Conservation (phyloP, 92 coral and sea anemone species). For the Muricea muricata region DNA sequence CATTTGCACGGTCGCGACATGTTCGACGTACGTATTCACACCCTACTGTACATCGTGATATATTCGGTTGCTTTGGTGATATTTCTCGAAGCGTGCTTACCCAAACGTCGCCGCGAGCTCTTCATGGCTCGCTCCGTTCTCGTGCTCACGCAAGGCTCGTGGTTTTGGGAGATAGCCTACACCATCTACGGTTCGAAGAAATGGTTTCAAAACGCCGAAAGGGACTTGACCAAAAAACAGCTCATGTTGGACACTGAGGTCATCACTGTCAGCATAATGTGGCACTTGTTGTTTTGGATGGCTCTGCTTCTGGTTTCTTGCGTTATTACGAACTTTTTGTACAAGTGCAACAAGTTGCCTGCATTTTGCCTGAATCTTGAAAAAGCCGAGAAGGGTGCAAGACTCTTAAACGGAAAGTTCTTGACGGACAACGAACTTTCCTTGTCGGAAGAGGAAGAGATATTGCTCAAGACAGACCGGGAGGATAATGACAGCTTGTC, state of each 20-base stretch:
- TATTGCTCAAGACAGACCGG: background rate
- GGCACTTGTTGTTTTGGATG: conserved; percentile 72
- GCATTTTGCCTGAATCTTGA: background rate
- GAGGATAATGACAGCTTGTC: background rate
- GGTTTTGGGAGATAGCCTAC: conserved; percentile 88
- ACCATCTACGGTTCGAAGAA: conserved; percentile 75
- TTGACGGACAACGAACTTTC: background rate
- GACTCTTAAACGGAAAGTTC: background rate
- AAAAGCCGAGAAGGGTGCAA: background rate
- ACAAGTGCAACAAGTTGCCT: background rate
- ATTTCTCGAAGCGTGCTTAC: conserved; percentile 65
- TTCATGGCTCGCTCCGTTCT: conserved; percentile 75
- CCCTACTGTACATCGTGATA: conserved; percentile 70
- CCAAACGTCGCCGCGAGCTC: conserved; percentile 37
- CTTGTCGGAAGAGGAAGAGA: background rate
- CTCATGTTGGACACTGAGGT: conserved; percentile 68
- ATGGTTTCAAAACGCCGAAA: conserved; percentile 38
- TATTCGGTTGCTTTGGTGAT: conserved; percentile 65
- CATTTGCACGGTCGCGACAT: conserved; percentile 79
- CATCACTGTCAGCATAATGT: conserved; percentile 66
- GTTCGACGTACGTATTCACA: conserved; percentile 78
- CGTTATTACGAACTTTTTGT: background rate
- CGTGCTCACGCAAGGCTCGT: conserved; percentile 77
- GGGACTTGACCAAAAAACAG: background rate
- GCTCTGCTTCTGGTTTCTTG: conserved; percentile 35